These are phyloP conservation scores for Trididemnum miniatum DNA, from an alignment of 23 tunicate species.

Conservation along the genomic window DNA sequence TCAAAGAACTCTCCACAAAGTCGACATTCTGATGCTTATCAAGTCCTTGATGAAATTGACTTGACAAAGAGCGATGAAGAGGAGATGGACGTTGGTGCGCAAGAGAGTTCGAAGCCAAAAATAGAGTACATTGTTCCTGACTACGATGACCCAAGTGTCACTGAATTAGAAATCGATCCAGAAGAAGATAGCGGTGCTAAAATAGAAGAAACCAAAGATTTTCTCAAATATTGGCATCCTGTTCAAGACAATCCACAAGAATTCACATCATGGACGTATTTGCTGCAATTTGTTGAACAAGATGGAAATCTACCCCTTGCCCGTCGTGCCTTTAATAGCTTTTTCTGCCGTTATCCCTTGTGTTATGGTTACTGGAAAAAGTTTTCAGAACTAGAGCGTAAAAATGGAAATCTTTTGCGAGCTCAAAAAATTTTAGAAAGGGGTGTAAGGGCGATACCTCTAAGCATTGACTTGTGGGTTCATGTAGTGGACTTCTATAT, in stretches of 20 bases:
- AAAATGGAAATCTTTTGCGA: conserved; percentile 56
- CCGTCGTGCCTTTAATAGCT: conserved; percentile 81
- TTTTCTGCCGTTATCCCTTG: conserved; percentile 82
- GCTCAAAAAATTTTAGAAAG: conserved; percentile 87
- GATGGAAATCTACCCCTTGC: conserved; percentile 59
- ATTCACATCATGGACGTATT: conserved; percentile 87
- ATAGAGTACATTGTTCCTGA: conserved; percentile 29
- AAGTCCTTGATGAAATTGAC: conserved; percentile 34
- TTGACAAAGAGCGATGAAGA: conserved; percentile 38
- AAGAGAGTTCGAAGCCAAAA: conserved; percentile 3
- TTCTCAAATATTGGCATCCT: conserved; percentile 66
- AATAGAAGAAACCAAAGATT: conserved; percentile 70
- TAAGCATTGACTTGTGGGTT: conserved; percentile 93
- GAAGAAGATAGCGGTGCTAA: conserved; percentile 40
- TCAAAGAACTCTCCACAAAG: not conserved
- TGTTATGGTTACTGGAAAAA: conserved; percentile 97
- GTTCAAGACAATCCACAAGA: conserved; percentile 89
- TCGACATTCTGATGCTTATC: not conserved
- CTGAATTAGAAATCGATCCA: conserved; percentile 61
- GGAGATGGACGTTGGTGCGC: not conserved
- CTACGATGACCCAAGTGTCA: conserved; percentile 45
- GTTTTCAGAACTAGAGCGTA: conserved; percentile 90
- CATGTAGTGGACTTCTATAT: conserved; percentile 85
- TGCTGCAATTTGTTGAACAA: conserved; percentile 88
- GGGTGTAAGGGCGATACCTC: conserved; percentile 87